Evolutionary conservation across 30 jellyfish, hydroid and myxozoan genomes (phyloP).

Genomic region (Mastigias papua): DNA sequence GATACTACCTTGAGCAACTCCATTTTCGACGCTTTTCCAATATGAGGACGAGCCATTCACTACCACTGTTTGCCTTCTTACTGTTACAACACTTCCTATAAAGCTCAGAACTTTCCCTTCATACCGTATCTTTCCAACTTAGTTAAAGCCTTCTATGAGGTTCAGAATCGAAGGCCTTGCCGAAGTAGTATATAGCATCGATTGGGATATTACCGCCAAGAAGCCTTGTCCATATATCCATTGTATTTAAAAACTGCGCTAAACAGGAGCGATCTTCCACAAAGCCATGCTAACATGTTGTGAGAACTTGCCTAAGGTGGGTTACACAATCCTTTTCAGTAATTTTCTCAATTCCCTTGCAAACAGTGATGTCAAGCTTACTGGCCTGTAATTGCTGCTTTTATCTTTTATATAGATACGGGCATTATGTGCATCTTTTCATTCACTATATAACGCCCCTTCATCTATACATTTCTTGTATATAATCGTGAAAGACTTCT

Average conservation of each 20-base stretch:
- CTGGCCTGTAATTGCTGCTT: background rate
- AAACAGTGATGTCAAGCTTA: background rate
- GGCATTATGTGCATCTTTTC: background rate
- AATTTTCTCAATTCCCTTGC: too few species aligned
- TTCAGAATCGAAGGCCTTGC: too few species aligned
- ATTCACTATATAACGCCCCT: background rate
- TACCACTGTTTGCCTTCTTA: too few species aligned
- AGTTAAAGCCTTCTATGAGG: too few species aligned
- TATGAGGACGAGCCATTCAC: too few species aligned
- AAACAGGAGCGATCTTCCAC: background rate
- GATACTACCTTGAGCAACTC: too few species aligned
- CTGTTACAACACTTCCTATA: too few species aligned
- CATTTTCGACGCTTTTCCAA: too few species aligned
- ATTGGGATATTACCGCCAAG: too few species aligned
- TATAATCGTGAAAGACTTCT: background rate
- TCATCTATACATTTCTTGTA: background rate
- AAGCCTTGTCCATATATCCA: slow-evolving; percentile 2
- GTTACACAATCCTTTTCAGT: background rate
- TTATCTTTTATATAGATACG: background rate
- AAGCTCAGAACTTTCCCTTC: too few species aligned
- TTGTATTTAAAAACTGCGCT: background rate
- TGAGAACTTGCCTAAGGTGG: background rate
- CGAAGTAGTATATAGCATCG: too few species aligned
- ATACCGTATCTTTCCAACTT: too few species aligned
- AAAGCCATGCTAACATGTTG: background rate